Base-by-base conservation (phyloP, 2,888 invertebrate genomes). In the Drosophila borborema region DNA sequence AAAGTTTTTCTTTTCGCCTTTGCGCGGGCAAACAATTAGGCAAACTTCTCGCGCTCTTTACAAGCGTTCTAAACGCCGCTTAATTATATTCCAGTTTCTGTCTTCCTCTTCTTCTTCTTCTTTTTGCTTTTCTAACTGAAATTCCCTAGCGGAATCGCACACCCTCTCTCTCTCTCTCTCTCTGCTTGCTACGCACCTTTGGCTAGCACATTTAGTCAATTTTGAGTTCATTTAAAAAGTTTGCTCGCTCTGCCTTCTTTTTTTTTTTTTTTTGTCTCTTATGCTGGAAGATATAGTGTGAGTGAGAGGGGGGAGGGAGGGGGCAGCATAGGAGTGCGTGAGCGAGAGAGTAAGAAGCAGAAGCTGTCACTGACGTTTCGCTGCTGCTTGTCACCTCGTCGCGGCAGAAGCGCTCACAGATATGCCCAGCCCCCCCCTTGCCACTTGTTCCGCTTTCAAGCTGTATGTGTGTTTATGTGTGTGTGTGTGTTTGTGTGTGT, bases 211-310 rank as follows among this genome's bases (percentile, higher is more conserved):
- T 90, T 86, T 86, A 89, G 82, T 90, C 85, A 86, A 89, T 86
- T 86, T 86, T 89, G 82, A 87, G 86, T 90, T 86, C 90, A 86
- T 86, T 86, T 90, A 64, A 84, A 86, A 85, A 79, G 62, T 77
- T 86, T 71, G 63, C 55, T 64, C 58, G 63, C 69, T 71, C 63
- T 56, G 20, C 43, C n/a, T n/a, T n/a, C n/a, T 18, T 28, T 14
- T 46, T 41, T 36, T 36, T 40, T 43, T 20, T 46, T n/a, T 58
- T 40, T 69, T 69, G 64, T 63, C 51, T 63, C 56, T 34, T 53
- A 45, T 36, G 20, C 49, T 61, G 40, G 41, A 23, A 49, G 34
- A 51, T 51, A n/a, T n/a, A n/a, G n/a, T n/a, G n/a, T 34, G 36
- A 31, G 10, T 18, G n/a, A 14, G 23, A 2, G 31, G 2, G 3